Evolutionary conservation across 2,797 vertebrate genomes (phyloP), one percentile per base, ranked within the genome.

Genomic region (Hydrocynus forskahlii): DNA sequence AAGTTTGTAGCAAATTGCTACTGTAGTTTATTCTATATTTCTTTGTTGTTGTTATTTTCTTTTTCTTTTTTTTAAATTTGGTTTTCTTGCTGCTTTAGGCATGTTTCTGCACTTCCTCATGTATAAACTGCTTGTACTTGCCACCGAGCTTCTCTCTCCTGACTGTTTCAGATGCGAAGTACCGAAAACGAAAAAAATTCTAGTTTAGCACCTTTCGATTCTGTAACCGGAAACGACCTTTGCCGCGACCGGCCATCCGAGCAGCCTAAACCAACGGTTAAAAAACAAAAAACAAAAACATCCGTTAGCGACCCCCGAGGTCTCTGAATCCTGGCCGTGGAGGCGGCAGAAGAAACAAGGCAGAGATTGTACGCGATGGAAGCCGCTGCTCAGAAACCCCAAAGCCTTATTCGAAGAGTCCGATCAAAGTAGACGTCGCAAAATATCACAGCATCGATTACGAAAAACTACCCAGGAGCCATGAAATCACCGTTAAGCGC

Each of bases 341-440:
- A 63, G 40, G 73, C 83, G 87, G 7, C 43, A 7, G 19, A 82
- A 87, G 86, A 66, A 87, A 91, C 72, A 90, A 91, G 89, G 89
- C 89, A 90, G 91, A 92, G 93, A 94, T 93, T 95, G 93, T 94
- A 93, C 91, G 83, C 91, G 91, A 89, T 91, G 91, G 91, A 93
- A 91, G 92, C 89, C 93, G 94, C 94, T 95, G 93, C 94, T 95
- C 87, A 89, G 92, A 94, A 87, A 93, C 94, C 94, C 92, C 89
- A 83, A 95, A 94, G 94, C 94, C 94, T 95, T 95, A 95, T 88
- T 82, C 91, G 88, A 92, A 84, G 85, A 89, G 90, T 89, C 45
- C 55, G n/a, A 19, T 38, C 25, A 85, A 87, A 78, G 75, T 38
- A 68, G 80, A 75, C 48, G 40, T 55, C 25, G 16, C 12, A 7